Base-by-base conservation (phyloP, 2,113 vertebrate species). In the Alectura lathami region DNA sequence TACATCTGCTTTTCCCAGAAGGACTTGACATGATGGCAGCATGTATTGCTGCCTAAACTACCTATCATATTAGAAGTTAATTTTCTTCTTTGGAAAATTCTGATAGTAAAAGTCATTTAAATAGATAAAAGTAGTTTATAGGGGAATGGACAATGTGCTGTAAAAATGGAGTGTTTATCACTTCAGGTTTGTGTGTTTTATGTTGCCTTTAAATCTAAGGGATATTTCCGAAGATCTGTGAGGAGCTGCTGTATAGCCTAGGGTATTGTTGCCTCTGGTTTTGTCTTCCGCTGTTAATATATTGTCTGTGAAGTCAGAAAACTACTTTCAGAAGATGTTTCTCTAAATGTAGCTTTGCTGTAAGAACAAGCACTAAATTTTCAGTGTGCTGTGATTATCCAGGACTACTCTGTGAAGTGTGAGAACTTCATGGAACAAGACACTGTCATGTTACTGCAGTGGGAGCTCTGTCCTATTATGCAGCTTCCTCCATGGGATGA, bases 371-470 rank as follows among this genome's bases (percentile, higher is more conserved):
- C 48, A 5, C 12, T 5, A 6, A 9, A 17, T 67, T 94, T 78
- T 40, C 20, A 67, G 6, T 17, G 32, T 48, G n/a, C 0, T 42
- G 68, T 62, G 54, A 43, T 77, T 77, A 4, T 38, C 56, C 13
- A 7, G 68, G 86, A 36, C n/a, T 81, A 6, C 45, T 8, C 11
- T 18, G 16, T 77, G 54, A 69, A 38, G 36, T 24, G 24, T 48
- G 6, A 32, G 22, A 83, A 30, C 32, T 81, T 32, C 34, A 3
- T 0, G 38, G 51, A 69, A 7, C 16, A 36, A 24, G 32, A 40
- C 2, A 1, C 13, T 23, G 29, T 53, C 9, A 0, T 3, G 47
- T 42, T n/a, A 0, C 29, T 74, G 42, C 30, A 30, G 0, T 51
- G 73, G 26, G 15, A 3, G 34, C 26, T 6, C 21, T 70, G 29